Conservation (phyloP, 2,113 vertebrate species). For the Arizona elegans region DNA sequence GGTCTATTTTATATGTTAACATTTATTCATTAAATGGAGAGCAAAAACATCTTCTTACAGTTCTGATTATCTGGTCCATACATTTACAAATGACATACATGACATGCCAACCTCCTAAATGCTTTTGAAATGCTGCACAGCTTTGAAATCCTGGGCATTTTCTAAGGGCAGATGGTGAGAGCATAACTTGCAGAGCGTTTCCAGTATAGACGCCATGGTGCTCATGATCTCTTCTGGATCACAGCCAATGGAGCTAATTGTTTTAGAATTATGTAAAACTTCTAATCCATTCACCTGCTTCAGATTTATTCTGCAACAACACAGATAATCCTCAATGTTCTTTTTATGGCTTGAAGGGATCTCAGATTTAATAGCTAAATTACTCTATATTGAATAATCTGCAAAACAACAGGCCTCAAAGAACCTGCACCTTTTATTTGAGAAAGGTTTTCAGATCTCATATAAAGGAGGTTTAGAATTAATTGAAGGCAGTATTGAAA, state of each 20-base stretch:
- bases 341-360: slow-evolving; percentile 32
- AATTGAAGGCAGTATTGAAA: slow-evolving; percentile 76
- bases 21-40: not conserved
- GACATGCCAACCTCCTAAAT: not conserved
- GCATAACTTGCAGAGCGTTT: not conserved
- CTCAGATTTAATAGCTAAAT: slow-evolving; percentile 53
- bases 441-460: slow-evolving; percentile 6
- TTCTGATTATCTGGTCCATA: not conserved
- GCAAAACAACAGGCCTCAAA: slow-evolving; percentile 7
- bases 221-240: not conserved
- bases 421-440: not conserved
- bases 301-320: not conserved
- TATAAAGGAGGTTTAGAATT: slow-evolving; percentile 27
- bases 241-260: not conserved
- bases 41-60: not conserved
- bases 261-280: not conserved
- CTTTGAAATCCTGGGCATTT: not conserved
- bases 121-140: not conserved
- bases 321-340: not conserved
- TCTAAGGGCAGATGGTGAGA: not conserved
- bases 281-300: not conserved
- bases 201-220: not conserved
- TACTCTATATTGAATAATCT: slow-evolving; percentile 55
- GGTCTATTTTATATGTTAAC: not conserved
- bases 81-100: not conserved